These are phyloP conservation scores for Brenthis ino DNA, from an alignment of 2,888 invertebrate species.

Conservation along the genomic window DNA sequence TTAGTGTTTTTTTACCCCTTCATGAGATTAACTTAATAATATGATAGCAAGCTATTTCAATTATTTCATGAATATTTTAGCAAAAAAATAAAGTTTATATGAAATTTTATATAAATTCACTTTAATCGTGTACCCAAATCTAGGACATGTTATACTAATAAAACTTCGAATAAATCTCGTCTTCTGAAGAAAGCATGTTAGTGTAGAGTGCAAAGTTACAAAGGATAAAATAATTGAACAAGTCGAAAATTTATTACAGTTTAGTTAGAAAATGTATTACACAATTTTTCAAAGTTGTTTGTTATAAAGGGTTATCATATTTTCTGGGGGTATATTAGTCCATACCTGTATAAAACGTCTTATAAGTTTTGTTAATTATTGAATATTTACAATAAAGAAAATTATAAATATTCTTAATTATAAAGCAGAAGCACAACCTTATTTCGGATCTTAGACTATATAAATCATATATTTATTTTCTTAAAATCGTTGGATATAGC, in stretches of 20 bases:
- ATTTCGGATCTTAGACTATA: no score
- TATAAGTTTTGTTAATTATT: background rate
- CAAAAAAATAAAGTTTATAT: no score
- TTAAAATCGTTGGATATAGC: no score
- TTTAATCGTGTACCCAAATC: background rate
- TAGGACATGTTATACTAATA: conserved; percentile 2
- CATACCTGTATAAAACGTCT: background rate
- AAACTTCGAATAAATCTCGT: conserved; percentile 6
- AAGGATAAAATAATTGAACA: conserved; percentile 14
- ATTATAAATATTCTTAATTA: no score
- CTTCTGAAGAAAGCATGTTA: background rate
- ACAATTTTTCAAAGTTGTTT: background rate
- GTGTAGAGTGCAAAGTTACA: conserved; percentile 12
- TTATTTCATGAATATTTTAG: no score
- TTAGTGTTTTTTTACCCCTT: no score
- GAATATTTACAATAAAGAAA: no score
- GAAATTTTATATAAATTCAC: background rate
- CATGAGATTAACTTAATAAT: no score
- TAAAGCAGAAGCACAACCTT: no score
- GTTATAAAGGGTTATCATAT: background rate
- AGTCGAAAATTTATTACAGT: conserved; percentile 3
- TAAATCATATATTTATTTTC: no score
- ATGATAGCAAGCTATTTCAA: no score
- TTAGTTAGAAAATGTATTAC: conserved; percentile 4
- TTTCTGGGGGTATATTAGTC: background rate